Evolutionary conservation across 2,797 vertebrate species (phyloP).

Genomic region (Schizopygopsis pylzovi): DNA sequence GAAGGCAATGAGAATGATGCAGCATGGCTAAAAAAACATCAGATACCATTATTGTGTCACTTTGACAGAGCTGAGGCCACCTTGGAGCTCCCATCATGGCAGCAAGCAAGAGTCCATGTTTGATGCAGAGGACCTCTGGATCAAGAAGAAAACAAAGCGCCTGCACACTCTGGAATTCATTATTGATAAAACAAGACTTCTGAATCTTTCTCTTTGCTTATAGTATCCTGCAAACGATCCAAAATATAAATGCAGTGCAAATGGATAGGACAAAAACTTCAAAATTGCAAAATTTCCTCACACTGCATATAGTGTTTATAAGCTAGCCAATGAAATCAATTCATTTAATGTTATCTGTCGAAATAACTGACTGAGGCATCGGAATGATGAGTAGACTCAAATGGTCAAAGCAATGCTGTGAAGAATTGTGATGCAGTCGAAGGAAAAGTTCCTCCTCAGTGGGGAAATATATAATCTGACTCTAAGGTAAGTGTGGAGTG

Average conservation of each 20-base stretch:
- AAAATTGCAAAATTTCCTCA: neutral
- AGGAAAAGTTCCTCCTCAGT: slow-evolving; percentile 38
- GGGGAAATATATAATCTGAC: slow-evolving; percentile 23
- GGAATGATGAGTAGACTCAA: slow-evolving; percentile 3
- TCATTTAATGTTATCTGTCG: neutral
- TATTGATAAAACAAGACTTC: slow-evolving; percentile 12
- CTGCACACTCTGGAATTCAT: neutral
- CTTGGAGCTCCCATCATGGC: neutral
- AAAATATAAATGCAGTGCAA: slow-evolving; percentile 10
- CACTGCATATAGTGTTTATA: neutral
- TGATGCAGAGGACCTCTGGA: neutral
- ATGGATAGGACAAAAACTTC: slow-evolving; percentile 8
- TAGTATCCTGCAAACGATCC: neutral
- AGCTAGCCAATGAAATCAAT: neutral
- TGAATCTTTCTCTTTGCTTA: slow-evolving; percentile 14
- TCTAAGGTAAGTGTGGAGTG: slow-evolving; percentile 48
- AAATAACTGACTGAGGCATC: slow-evolving; percentile 14
- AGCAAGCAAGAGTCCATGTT: slow-evolving; percentile 32
- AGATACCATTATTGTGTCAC: slow-evolving; percentile 9
- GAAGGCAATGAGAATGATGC: slow-evolving; percentile 4
- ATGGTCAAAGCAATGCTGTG: slow-evolving; percentile 16
- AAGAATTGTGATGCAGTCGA: slow-evolving; percentile 1
- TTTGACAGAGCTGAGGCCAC: slow-evolving; percentile 12
- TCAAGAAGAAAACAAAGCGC: slow-evolving; percentile 12
- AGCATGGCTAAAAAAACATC: neutral